Percentiles rank a stretch among this genome's conserved stretches.
Conservation (phyloP, 2,888 invertebrate genomes). For the Caenorhabditis sp. region DNA sequence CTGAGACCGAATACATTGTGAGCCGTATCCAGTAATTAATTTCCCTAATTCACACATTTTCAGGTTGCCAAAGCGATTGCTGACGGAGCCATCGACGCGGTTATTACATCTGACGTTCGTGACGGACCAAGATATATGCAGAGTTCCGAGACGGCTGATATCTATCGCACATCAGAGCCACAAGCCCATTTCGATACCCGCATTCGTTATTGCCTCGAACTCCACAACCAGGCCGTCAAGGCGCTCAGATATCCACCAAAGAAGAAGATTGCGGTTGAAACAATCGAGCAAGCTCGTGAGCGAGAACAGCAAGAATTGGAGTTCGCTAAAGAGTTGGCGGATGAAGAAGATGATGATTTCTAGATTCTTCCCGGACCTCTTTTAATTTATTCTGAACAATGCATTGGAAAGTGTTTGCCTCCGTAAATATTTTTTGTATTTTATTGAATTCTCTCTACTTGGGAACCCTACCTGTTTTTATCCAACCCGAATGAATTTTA, state of each 20-base stretch:
- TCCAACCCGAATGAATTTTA: conserved; percentile 29
- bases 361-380: conserved; percentile 47
- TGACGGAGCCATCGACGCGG: conserved; percentile 98
- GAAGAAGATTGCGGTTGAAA: conserved; percentile 96
- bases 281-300: conserved; percentile 82
- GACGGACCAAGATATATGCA: conserved; percentile 89
- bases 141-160: conserved; percentile 95
- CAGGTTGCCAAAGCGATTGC: conserved; percentile 87
- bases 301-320: conserved; percentile 90
- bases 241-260: conserved; percentile 99
- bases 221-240: conserved; percentile 98
- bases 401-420: conserved; percentile 40
- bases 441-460: conserved; percentile 32
- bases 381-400: conserved; percentile 55
- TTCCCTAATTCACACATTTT: not conserved
- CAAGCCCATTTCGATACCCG: conserved; percentile 87
- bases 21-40: conserved; percentile 83
- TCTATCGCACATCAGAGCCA: conserved; percentile 90
- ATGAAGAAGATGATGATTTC: conserved; percentile 90
- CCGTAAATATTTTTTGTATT: conserved; percentile 56
- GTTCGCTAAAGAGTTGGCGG: conserved; percentile 99
- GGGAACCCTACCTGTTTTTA: conserved; percentile 8
- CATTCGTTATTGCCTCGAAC: conserved; percentile 93
- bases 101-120: conserved; percentile 93
- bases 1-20: conserved; percentile 99